Base-by-base conservation (phyloP, 2,888 invertebrate species). In the Catocala sponsa region DNA sequence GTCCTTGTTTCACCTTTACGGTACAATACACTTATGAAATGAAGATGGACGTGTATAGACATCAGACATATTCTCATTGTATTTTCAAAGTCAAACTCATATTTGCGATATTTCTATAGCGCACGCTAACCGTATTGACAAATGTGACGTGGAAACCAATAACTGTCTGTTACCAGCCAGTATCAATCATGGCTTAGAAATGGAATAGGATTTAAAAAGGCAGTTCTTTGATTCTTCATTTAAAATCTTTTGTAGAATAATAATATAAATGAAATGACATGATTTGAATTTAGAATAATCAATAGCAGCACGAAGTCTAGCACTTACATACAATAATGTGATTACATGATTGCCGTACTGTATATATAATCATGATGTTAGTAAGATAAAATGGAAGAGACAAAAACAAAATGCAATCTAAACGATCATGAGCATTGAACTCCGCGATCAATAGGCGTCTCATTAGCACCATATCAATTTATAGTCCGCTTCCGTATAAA, bases 81-180 rank as follows among this genome's bases (percentile, higher is more conserved):
- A 73, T 65, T 76, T 68, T 73, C 69, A 79, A 79, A 71, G 79
- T 71, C 74, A 68, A 63, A 72, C 43, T 57, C 55, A 75, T 75
- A 72, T 65, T 61, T 41, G 64, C 58, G 55, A 32, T 50, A 38
- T 62, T 55, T 55, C 52, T 52, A 66, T 59, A 49, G 49, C 61
- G 54, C 74, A 76, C 70, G 73, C 73, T 63, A 75, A 7, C 55
- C 38, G n/a, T 47, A 11, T 55, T 55, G 55, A 55, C 38, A 41
- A 47, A 55, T 55, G 25, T 55, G 55, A 32, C 47, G 25, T 12
- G 10, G 38, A 5, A 47, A 47, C 25, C 7, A 41, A 47, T 55
- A 55, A 47, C n/a, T 55, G 54, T 38, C 46, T 55, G 11, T 15
- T 15, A n/a, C 55, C 38, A 15, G 47, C 35, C 41, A 13, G 11